Base-by-base conservation (phyloP, 1,140 invertebrate genomes). In the Centruroides vittatus region DNA sequence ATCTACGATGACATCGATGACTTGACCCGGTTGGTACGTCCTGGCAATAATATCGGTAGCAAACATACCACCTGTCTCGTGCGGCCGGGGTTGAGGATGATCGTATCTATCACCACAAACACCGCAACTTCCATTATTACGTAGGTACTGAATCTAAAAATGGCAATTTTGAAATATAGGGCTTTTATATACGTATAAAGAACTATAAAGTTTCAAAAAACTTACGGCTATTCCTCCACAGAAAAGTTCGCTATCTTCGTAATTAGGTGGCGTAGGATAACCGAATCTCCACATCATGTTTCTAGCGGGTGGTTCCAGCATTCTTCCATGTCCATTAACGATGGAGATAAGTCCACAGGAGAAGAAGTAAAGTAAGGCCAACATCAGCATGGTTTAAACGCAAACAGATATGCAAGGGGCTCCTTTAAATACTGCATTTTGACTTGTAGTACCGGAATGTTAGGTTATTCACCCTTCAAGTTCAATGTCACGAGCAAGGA, bases 201-300 rank as follows among this genome's bases (percentile, higher is more conserved):
- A 10, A 49, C 9, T 9, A n/a, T 49, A 49, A 10, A n/a, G 48
- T 49, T n/a, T 3, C n/a, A n/a, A 49, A 10, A 34, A 35, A 61
- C 77, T 73, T 75, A 90, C 88, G 83, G 74, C 84, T 80, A 86
- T 87, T 51, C 92, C 93, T 3, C 93, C 92, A 61, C 84, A 86
- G 69, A 80, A 85, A 0, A 84, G 72, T 69, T 85, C 90, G 66
- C 93, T 95, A 71, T 96, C 93, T 67, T 95, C 91, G 70, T 94
- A 95, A 74, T 96, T 93, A 9, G 91, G 86, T 1, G 90, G 88
- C 76, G 90, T 93, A 3, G 86, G 84, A 74, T 86, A 95, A 3
- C 91, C 92, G 69, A 92, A 89, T 55, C 92, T 61, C 92, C 92
- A 96, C 87, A 93, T 92, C 23, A 84, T 84, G 75, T 94, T 93